A percentile compares a stretch with the other conserved stretches of the same genome.
phyloP scores from a whole-genome alignment of 2,113 vertebrate species.

The Phalacrocorax aristotelis region DNA sequence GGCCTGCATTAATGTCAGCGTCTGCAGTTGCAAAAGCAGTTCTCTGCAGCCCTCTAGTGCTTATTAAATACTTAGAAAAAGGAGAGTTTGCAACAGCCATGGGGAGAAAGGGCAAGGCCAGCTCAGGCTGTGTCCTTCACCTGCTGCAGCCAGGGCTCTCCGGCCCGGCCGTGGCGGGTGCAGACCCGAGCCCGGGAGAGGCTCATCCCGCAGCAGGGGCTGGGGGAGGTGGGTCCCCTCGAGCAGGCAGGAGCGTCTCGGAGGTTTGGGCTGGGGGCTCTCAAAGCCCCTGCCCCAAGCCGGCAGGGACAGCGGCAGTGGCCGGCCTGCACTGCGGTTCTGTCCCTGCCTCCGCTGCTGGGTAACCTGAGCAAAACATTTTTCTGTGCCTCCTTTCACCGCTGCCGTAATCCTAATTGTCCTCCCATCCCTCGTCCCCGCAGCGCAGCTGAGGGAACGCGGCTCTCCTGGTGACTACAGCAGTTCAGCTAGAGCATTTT shows the following conservation, averaged over 20 bases:
- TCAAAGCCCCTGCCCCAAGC: not conserved
- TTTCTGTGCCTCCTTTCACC: not conserved
- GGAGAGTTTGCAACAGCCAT: not conserved
- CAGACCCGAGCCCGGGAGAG: not conserved
- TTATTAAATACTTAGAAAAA: not conserved
- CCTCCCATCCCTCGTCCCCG: fast-evolving
- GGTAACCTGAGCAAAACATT: not conserved
- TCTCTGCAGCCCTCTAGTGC: conserved; percentile 57
- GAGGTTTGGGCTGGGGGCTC: not conserved
- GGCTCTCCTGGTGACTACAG: fast-evolving
- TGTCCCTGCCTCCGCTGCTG: not conserved
- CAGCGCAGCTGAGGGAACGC: fast-evolving
- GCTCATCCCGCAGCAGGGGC: not conserved
- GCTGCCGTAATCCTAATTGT: fast-evolving
- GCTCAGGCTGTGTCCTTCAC: not conserved
- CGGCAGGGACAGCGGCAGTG: not conserved
- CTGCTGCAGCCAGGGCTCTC: not conserved
- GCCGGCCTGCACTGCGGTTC: fast-evolving
- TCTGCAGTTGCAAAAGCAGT: not conserved
- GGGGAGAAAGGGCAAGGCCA: not conserved
- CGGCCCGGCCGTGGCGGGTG: not conserved
- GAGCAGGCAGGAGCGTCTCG: not conserved
- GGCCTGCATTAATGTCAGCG: fast-evolving
- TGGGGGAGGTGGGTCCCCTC: not conserved
- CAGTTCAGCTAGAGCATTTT: not conserved